Percentiles rank a stretch among this genome's conserved stretches.
Conservation (phyloP, 2,888 invertebrate species). For the Pycnomerus fuliginosus region DNA sequence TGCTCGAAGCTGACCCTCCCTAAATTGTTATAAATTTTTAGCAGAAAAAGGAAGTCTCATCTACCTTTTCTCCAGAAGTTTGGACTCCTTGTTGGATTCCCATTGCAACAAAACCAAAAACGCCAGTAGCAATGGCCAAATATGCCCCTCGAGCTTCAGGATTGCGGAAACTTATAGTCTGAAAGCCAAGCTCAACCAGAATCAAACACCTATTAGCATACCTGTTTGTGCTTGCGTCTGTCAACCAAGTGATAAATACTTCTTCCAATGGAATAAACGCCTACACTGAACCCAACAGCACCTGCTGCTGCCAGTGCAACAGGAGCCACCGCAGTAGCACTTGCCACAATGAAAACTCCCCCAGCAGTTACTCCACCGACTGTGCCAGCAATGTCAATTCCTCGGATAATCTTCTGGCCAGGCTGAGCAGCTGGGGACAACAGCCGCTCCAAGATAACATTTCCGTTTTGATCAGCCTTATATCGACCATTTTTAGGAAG, state of each 20-base stretch:
- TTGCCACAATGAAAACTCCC: conserved; percentile 55
- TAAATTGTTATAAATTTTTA: no score
- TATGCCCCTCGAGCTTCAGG: conserved; percentile 61
- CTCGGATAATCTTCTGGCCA: conserved; percentile 34
- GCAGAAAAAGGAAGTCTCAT: no score
- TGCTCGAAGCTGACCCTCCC: conserved; percentile 34
- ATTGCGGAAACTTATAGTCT: conserved; percentile 57
- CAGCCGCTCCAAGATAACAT: conserved; percentile 39
- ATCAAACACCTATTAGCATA: conserved; percentile 37
- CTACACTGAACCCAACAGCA: conserved; percentile 39
- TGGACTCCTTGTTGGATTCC: no score
- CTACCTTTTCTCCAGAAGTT: no score
- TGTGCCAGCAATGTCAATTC: conserved; percentile 39
- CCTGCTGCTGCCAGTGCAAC: conserved; percentile 53
- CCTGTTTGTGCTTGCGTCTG: conserved; percentile 57
- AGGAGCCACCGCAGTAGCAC: conserved; percentile 55
- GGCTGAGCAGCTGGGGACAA: conserved; percentile 43
- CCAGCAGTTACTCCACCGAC: conserved; percentile 49
- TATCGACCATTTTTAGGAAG: conserved; percentile 56
- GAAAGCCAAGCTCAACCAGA: conserved; percentile 16
- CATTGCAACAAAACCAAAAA: conserved; percentile 58
- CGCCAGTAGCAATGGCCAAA: conserved; percentile 60
- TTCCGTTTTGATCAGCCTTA: conserved; percentile 36
- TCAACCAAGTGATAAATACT: conserved; percentile 56
- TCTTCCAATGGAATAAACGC: conserved; percentile 57